Conservation (phyloP, 1,140 invertebrate genomes). For the Penaeus indicus region DNA sequence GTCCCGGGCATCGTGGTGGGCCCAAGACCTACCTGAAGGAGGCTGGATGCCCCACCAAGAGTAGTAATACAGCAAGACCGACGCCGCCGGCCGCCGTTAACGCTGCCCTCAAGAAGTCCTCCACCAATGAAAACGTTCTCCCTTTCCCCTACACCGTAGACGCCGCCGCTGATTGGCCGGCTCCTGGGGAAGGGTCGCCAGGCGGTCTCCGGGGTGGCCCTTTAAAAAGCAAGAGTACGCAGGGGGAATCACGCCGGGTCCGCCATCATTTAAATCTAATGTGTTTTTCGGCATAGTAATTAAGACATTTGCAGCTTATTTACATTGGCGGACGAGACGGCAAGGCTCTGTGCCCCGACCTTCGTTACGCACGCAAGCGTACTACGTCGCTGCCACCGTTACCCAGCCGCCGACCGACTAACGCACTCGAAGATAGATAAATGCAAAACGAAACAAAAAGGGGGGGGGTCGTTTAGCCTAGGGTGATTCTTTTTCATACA, state of each 20-base stretch:
- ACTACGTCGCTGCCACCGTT: no score
- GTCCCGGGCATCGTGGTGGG: constrained; percentile 3
- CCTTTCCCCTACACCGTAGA: background rate
- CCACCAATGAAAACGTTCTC: constrained; percentile 24
- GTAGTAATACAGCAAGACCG: constrained; percentile 10
- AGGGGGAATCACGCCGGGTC: constrained; percentile 1
- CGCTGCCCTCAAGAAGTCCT: background rate
- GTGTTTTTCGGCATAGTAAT: constrained; percentile 36
- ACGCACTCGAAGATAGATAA: no score
- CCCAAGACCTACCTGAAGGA: constrained; percentile 37
- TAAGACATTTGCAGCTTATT: constrained; percentile 44
- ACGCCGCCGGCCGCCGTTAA: constrained; percentile 25
- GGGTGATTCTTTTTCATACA: no score
- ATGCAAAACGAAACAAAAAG: no score
- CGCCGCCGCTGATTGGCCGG: background rate
- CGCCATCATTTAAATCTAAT: constrained; percentile 33
- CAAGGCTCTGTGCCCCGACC: background rate
- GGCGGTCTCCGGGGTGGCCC: constrained; percentile 8
- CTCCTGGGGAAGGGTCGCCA: background rate
- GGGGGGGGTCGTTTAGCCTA: no score
- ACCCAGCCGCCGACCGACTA: no score
- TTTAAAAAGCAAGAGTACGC: constrained; percentile 35
- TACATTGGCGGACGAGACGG: constrained; percentile 28
- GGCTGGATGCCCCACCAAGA: background rate
- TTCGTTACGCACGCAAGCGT: no score